phyloP scores from a whole-genome alignment of 2,113 vertebrate genomes.

The Galemys pyrenaicus region DNA sequence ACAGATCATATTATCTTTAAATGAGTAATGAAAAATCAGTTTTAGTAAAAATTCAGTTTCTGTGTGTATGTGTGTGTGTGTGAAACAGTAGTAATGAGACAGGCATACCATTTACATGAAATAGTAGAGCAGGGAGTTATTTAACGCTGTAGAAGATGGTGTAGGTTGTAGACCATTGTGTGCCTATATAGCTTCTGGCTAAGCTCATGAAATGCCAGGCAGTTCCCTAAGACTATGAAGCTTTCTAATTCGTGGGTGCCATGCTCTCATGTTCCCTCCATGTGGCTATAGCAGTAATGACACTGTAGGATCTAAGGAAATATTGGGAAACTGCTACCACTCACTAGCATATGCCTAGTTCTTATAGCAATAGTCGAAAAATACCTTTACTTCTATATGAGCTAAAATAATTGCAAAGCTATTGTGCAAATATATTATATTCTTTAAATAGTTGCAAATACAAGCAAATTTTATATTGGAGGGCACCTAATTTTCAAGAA shows the following conservation, averaged over 20 bases:
- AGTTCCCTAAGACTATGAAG: not conserved
- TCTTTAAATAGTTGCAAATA: not conserved
- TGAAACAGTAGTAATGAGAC: not conserved
- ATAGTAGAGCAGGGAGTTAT: fast-evolving
- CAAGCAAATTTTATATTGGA: not conserved
- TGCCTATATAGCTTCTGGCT: not conserved
- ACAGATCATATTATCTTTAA: not conserved
- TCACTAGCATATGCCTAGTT: not conserved
- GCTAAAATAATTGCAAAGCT: not conserved
- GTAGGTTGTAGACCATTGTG: fast-evolving
- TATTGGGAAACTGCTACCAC: no score
- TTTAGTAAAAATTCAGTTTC: not conserved
- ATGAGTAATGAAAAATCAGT: not conserved
- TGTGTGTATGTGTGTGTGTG: not conserved
- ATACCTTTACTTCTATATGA: not conserved
- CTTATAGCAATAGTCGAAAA: not conserved
- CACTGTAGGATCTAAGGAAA: not conserved
- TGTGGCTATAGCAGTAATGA: not conserved
- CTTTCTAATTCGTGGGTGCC: not conserved
- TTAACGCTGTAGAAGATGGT: not conserved
- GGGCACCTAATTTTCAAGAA: not conserved
- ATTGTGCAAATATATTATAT: no score
- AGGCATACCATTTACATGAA: not conserved
- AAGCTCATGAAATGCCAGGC: not conserved
- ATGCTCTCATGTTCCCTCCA: not conserved